Percentiles rank a stretch among this genome's conserved stretches.
phyloP scores from a whole-genome alignment of 1,140 invertebrate genomes.

The Wiebesia pumilae region DNA sequence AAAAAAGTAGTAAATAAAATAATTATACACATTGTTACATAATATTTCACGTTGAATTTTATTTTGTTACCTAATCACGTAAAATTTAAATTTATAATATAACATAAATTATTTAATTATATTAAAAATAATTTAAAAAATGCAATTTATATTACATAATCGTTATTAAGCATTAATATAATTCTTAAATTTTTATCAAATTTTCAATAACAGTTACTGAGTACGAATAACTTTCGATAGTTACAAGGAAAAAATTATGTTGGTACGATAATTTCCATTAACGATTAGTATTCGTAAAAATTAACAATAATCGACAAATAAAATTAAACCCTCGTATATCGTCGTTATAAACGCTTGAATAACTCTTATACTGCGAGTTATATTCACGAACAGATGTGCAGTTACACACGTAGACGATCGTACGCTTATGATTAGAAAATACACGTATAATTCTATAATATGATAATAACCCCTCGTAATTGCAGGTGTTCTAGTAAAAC shows the following conservation, averaged over 20 bases:
- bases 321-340: neutral
- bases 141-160: too few species aligned
- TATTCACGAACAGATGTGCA: neutral
- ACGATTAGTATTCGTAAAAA: neutral
- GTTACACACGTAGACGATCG: neutral
- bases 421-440: neutral
- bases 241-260: neutral
- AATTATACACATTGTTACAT: too few species aligned
- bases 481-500: constrained; percentile 7
- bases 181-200: neutral
- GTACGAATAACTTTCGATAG: neutral
- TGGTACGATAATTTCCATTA: neutral
- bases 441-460: neutral
- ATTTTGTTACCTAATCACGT: too few species aligned
- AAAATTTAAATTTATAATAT: too few species aligned
- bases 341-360: neutral
- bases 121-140: too few species aligned
- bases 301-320: neutral
- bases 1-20: too few species aligned
- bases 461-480: neutral
- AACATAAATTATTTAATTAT: too few species aligned
- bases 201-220: neutral
- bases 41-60: too few species aligned
- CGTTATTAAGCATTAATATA: neutral
- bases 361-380: neutral